These are phyloP conservation scores for Uropsilus gracilis DNA, from an alignment of 2,113 vertebrate genomes.

Conservation along the genomic window DNA sequence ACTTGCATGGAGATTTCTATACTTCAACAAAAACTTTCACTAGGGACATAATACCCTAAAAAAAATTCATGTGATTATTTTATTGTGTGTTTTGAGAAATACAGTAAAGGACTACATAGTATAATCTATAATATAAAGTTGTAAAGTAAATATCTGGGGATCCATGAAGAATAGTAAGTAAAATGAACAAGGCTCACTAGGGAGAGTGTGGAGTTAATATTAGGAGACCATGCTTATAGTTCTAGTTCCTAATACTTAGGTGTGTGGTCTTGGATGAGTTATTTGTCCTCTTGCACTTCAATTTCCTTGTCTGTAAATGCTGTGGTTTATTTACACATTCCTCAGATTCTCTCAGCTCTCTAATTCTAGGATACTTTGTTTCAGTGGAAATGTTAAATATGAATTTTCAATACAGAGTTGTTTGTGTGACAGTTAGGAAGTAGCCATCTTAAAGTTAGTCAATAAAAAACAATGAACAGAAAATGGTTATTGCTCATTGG, in stretches of 20 bases:
- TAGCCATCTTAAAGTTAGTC: neutral
- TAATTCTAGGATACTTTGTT: neutral
- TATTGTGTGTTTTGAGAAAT: neutral
- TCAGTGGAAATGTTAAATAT: neutral
- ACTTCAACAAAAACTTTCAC: neutral
- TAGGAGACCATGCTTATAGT: neutral
- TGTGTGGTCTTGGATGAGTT: neutral
- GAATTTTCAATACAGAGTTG: neutral
- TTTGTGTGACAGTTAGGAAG: neutral
- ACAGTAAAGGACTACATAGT: neutral
- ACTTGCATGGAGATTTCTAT: neutral
- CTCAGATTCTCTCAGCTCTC: neutral
- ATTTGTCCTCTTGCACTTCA: neutral
- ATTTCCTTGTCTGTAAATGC: slow-evolving; percentile 23
- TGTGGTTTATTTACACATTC: neutral
- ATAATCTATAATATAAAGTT: neutral
- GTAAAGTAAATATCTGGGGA: neutral
- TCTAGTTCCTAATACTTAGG: neutral
- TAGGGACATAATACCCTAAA: neutral
- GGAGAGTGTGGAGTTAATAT: neutral
- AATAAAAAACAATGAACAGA: neutral
- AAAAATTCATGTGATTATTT: neutral
- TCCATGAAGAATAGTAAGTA: neutral
- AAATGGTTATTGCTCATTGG: neutral
- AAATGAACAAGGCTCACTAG: neutral